Percentiles rank a stretch among this genome's conserved stretches.
Evolutionary conservation across 2,113 vertebrate genomes (phyloP).

Genomic region (Cyprinodon brontotheroides): DNA sequence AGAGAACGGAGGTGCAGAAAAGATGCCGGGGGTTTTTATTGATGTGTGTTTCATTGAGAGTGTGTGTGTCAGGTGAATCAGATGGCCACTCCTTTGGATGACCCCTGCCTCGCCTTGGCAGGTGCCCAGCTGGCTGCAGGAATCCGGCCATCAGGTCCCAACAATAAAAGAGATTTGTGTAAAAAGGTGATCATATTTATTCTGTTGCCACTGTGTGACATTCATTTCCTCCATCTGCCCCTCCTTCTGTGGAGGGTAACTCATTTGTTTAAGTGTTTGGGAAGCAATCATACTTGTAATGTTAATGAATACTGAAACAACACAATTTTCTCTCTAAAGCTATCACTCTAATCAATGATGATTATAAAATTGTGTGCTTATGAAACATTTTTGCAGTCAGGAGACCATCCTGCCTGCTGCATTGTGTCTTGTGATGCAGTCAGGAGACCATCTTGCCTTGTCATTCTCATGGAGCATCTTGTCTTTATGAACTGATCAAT

Average conservation of each 20-base stretch:
- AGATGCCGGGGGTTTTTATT: slow-evolving; percentile 9
- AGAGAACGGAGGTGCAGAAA: slow-evolving; percentile 26
- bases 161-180: slow-evolving; percentile 66
- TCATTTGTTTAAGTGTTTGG: slow-evolving; percentile 24
- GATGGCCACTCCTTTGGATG: slow-evolving; percentile 63
- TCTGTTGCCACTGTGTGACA: slow-evolving; percentile 54
- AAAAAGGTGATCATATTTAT: slow-evolving; percentile 69
- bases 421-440: too few relatives aligned
- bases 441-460: too few relatives aligned
- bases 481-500: too few relatives aligned
- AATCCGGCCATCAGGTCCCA: slow-evolving; percentile 50
- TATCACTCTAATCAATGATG: too few relatives aligned
- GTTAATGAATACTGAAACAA: background rate
- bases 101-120: slow-evolving; percentile 69
- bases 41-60: slow-evolving; percentile 8
- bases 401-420: too few relatives aligned
- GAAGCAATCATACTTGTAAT: slow-evolving; percentile 1
- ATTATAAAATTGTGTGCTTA: too few relatives aligned
- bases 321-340: background rate
- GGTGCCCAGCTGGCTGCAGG: slow-evolving; percentile 73
- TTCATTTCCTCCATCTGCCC: slow-evolving; percentile 23
- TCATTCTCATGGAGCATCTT: too few relatives aligned
- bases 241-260: slow-evolving; percentile 11
- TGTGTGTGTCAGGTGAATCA: slow-evolving; percentile 45
- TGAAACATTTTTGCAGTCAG: too few relatives aligned